phyloP scores from a whole-genome alignment of 2,797 vertebrate species.

The Urocyon cinereoargenteus region DNA sequence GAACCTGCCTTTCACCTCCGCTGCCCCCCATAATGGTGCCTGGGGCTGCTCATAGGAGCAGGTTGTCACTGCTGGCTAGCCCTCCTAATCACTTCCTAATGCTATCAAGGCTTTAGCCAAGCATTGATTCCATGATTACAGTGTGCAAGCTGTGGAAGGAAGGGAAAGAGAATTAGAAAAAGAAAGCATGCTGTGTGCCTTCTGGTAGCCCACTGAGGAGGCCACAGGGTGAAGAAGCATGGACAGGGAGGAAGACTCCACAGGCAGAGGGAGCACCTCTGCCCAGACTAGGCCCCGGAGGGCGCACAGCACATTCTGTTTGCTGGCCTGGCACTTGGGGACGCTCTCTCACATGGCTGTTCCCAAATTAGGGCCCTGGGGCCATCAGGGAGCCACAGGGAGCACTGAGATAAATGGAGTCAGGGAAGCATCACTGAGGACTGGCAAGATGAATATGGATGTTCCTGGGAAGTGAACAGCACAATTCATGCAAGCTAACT shows the following conservation, averaged over 20 bases:
- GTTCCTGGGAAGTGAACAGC: background rate
- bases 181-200: background rate
- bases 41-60: no score
- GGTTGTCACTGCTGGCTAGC: background rate
- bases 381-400: background rate
- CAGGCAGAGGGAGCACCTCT: background rate
- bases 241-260: background rate
- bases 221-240: background rate
- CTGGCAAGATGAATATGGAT: background rate
- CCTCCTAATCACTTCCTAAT: background rate
- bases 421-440: background rate
- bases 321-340: background rate
- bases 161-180: background rate
- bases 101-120: background rate
- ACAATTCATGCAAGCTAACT: background rate
- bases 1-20: background rate
- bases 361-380: background rate
- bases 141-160: background rate
- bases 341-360: background rate
- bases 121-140: background rate
- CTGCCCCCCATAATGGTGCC: background rate
- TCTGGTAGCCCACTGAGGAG: no score
- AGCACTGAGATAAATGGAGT: background rate
- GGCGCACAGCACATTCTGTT: background rate
- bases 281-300: background rate